Evolutionary conservation across 2,113 vertebrate genomes (phyloP), one percentile per base, ranked within the genome.

Genomic region (Aspiorhynchus laticeps): DNA sequence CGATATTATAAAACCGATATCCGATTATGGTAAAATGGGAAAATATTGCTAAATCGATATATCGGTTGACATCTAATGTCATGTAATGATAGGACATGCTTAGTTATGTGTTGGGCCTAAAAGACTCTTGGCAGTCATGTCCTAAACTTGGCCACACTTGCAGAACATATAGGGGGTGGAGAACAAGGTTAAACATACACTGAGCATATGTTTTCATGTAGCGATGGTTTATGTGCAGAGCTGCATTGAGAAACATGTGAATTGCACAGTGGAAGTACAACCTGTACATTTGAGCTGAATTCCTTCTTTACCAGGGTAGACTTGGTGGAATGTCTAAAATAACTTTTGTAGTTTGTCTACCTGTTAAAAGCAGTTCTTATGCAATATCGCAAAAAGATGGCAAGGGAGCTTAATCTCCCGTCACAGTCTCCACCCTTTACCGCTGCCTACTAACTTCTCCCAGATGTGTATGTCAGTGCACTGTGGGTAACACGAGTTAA

Each of bases 381-480:
- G 73, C 71, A 53, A 41, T 73, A 46, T 43, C 76, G 80, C 59
- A 85, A 80, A 74, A 75, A 76, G 74, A 79, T 86, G 56, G 88
- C 53, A 83, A 71, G 76, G n/a, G 75, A 85, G 85, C 31, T 78
- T 89, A 83, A 79, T 83, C 85, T 77, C n/a, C 74, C 3, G 73
- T 79, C 79, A 85, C 77, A 86, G 79, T 88, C 84, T 84, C 81
- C 81, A 86, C 84, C 88, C 88, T 86, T 56, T 53, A 75, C 73
- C 28, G 69, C 61, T 36, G 86, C n/a, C 73, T 12, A 87, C 91
- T 94, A 95, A 95, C 91, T 87, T 91, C 85, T 95, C 93, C 94
- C 94, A 95, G 94, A 95, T 95, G 95, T 95, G 92, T 86, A 87
- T 79, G n/a, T n/a, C 88, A 74, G 80, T 90, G 82, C 84, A 87